A percentile compares a stretch with the other conserved stretches of the same genome.
phyloP scores from a whole-genome alignment of 2,888 invertebrate genomes.

The Acleris emargana region DNA sequence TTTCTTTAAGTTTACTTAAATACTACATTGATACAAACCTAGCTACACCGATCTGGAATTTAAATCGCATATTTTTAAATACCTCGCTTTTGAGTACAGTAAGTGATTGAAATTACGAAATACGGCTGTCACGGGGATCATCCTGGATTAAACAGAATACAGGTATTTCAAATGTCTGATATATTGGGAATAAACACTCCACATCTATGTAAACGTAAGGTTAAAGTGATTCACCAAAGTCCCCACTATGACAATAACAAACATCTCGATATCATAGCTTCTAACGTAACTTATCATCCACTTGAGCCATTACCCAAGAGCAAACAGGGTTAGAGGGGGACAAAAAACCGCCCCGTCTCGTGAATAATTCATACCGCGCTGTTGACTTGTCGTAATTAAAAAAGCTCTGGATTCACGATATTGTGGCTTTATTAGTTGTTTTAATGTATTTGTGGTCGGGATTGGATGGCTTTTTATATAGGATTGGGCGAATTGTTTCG shows the following conservation, averaged over 20 bases:
- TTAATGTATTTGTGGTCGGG: conserved; percentile 23
- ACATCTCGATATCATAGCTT: not conserved
- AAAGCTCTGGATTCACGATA: conserved; percentile 53
- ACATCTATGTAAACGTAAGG: too few relatives aligned
- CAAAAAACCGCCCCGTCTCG: conserved; percentile 38
- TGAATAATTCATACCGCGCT: conserved; percentile 69
- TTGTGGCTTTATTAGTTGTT: conserved; percentile 29
- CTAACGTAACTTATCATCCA: conserved; percentile 10
- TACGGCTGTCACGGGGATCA: too few relatives aligned
- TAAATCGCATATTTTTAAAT: too few relatives aligned
- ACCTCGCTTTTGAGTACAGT: too few relatives aligned
- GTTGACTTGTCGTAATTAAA: conserved; percentile 77
- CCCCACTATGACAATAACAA: not conserved
- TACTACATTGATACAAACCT: too few relatives aligned
- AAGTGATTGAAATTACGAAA: too few relatives aligned
- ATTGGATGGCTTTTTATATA: conserved; percentile 32
- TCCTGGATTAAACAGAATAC: too few relatives aligned
- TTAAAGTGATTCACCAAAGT: too few relatives aligned
- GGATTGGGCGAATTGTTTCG: not conserved
- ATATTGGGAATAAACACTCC: too few relatives aligned
- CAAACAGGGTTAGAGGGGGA: conserved; percentile 4
- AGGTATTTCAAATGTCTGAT: too few relatives aligned
- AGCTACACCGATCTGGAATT: too few relatives aligned
- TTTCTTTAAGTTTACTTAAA: too few relatives aligned
- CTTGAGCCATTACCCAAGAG: conserved; percentile 3